Percentiles rank a stretch among this genome's conserved stretches.
These are phyloP conservation scores for Drosophila mojavensis DNA, from an alignment of 1,140 invertebrate species.

Conservation along the genomic window DNA sequence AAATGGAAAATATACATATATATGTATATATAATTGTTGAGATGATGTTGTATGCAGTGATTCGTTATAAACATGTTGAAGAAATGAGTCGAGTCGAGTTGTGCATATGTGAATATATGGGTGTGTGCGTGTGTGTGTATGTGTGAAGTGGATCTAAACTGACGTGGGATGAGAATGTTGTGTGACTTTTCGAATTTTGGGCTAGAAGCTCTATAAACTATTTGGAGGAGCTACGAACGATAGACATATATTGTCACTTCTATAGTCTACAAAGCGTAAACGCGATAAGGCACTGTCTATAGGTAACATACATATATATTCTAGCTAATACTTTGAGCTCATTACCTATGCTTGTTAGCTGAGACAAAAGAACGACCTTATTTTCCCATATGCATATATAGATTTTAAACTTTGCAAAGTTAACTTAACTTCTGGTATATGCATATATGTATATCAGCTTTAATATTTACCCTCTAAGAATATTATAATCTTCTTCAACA, in stretches of 20 bases:
- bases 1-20: conserved; percentile 8
- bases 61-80: conserved; percentile 11
- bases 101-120: conserved; percentile 31
- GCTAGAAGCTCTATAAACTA: background rate
- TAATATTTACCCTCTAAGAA: too few relatives aligned
- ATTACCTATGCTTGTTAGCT: too few relatives aligned
- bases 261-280: background rate
- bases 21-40: conserved; percentile 1
- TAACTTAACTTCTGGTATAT: too few relatives aligned
- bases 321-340: too few relatives aligned
- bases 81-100: conserved; percentile 17
- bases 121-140: background rate
- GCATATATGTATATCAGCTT: too few relatives aligned
- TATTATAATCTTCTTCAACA: too few relatives aligned
- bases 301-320: too few relatives aligned
- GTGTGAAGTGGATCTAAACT: conserved; percentile 32
- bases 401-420: too few relatives aligned
- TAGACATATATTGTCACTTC: background rate
- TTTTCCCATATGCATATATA: too few relatives aligned
- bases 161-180: conserved; percentile 28
- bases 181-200: conserved; percentile 28
- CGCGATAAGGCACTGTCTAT: too few relatives aligned
- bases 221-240: background rate
- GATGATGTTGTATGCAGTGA: conserved; percentile 6
- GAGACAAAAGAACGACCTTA: too few relatives aligned